Base-by-base conservation (phyloP, 2,797 vertebrate genomes). In the Chloroceryle amazona region DNA sequence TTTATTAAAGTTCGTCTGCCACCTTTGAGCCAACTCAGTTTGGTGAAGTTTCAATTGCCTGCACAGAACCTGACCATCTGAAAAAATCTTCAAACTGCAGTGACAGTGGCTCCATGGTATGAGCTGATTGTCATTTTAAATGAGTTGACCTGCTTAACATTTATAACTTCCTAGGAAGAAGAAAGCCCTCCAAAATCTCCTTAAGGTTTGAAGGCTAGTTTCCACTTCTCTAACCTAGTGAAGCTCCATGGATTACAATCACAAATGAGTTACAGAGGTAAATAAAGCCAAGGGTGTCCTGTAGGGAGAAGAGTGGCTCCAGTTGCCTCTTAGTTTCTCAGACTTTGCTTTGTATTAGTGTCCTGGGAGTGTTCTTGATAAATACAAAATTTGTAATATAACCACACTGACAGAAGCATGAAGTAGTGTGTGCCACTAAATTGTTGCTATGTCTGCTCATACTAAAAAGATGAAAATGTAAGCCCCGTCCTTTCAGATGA, bases 1-100 rank as follows among this genome's bases (percentile, higher is more conserved):
- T 86, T 93, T 21, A 73, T 33, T 90, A 63, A 84, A 86, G 83
- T 84, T 95, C 60, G 80, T 92, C 83, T 85, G 47, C 31, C 42
- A 82, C 44, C 73, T 92, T 66, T 76, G 29, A 75, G 86, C 81
- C 78, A 93, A 8, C 51, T 75, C 46, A 21, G 16, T 89, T 79
- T 86, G 67, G 60, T 76, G 78, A 82, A 70, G 44, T 55, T 35
- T 39, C 83, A 23, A 14, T 23, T 65, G 73, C 35, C 60, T 75
- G 57, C 39, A 39, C 28, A 86, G 51, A 86, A 68, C 28, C 17
- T 47, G 12, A 63, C 31, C 28, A 8, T 52, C 63, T 83, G 67
- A 88, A 60, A 63, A 60, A 67, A 74, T 55, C 49, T 73, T 52
- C 54, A 90, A 72, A 63, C 31, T 49, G 68, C 42, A 70, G 31